A percentile compares a stretch with the other conserved stretches of the same genome.
phyloP scores from a whole-genome alignment of 2,888 invertebrate species.

The Panzeria rudis region DNA sequence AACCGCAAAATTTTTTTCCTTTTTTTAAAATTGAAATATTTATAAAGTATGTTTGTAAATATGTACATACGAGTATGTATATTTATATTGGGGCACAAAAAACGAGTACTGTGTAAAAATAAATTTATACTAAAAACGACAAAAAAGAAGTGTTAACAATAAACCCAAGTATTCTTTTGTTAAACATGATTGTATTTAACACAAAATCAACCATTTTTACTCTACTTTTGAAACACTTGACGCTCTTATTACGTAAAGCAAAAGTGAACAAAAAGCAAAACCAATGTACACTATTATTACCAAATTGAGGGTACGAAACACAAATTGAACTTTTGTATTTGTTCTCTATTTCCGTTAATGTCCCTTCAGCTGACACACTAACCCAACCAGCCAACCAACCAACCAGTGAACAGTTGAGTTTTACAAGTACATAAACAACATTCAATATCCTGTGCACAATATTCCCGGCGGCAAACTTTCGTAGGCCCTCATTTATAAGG shows the following conservation, averaged over 20 bases:
- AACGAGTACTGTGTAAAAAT: constrained; percentile 28
- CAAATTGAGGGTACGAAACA: constrained; percentile 28
- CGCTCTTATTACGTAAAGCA: constrained; percentile 51
- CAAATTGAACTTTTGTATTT: not conserved
- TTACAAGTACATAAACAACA: constrained; percentile 23
- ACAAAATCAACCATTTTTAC: constrained; percentile 61
- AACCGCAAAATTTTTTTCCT: constrained; percentile 67
- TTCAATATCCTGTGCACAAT: constrained; percentile 51
- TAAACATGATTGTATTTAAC: constrained; percentile 21
- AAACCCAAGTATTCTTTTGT: constrained; percentile 34
- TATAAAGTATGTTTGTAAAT: not conserved
- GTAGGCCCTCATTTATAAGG: no score
- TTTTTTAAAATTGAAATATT: constrained; percentile 16
- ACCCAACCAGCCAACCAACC: constrained; percentile 68
- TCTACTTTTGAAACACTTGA: constrained; percentile 64
- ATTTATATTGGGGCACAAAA: constrained; percentile 15
- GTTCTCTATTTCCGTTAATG: constrained; percentile 53
- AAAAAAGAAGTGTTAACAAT: constrained; percentile 46
- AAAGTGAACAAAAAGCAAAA: constrained; percentile 20
- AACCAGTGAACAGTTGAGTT: constrained; percentile 37
- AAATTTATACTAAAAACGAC: not conserved
- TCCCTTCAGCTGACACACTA: constrained; percentile 74
- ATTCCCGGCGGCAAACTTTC: not conserved
- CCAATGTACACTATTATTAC: constrained; percentile 34
- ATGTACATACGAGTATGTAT: not conserved